Base-by-base conservation (phyloP, 2,888 invertebrate genomes). In the Drosophila histrio region DNA sequence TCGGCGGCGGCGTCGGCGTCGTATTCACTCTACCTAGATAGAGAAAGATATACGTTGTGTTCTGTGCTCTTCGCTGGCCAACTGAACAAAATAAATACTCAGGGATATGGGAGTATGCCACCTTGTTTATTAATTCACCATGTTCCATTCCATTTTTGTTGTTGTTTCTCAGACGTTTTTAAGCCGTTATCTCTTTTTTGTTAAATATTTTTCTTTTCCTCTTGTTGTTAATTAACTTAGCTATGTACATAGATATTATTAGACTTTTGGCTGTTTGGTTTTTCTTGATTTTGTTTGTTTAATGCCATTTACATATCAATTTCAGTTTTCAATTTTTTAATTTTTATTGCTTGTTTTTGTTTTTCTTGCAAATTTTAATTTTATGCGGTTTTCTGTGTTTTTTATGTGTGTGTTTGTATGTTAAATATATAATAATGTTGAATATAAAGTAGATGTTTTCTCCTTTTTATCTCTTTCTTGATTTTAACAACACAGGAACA, bases 401-500 rank as follows among this genome's bases (percentile, higher is more conserved):
- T 36, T 38, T 19, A 26, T 49, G 13, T 39, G 34, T 57, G 43
- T 47, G n/a, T 36, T 24, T 44, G 44, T 38, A 26, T 53, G 22
- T 65, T 49, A 38, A 56, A 50, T 59, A 49, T n/a, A n/a, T n/a
- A n/a, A n/a, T 50, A 60, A 24, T 53, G 22, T 49, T 32, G 13
- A 39, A 62, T 82, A 59, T 59, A 44, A 78, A 53, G 64, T 64
- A 46, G 36, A 60, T 70, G 24, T 43, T 39, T 41, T 67, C 39
- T 50, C 8, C 19, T 32, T 50, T 32, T 60, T 52, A 52, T 53
- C 19, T 61, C 53, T 59, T 59, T 50, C 39, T 59, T 68, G 57
- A 69, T 65, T 79, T 87, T 70, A 87, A 85, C 79, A 87, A 82
- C 88, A 85, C 86, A 82, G 88, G 82, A 82, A 82, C 82, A 85